A percentile compares a stretch with the other conserved stretches of the same genome.
These are phyloP conservation scores for Linnaemya vulpina DNA, from an alignment of 2,888 invertebrate genomes.

Conservation along the genomic window DNA sequence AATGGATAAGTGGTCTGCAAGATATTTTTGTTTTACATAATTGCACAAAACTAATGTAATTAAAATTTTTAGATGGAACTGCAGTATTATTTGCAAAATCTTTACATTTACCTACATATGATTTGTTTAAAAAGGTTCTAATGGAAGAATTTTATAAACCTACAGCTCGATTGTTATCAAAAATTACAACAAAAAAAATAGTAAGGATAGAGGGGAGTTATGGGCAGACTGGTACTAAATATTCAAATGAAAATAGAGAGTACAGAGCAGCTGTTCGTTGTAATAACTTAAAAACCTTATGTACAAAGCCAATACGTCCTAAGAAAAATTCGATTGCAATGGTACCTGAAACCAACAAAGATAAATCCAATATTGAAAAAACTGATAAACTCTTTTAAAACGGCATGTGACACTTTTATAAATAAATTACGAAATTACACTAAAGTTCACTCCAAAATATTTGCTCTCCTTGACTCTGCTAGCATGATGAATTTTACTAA, in stretches of 20 bases:
- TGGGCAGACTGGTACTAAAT: neutral
- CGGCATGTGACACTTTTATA: no score
- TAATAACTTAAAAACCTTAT: conserved; percentile 2
- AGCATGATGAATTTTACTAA: neutral
- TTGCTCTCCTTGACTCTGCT: no score
- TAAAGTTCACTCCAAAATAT: no score
- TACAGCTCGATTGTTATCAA: neutral
- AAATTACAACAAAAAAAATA: neutral
- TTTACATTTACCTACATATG: neutral
- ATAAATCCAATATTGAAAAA: neutral
- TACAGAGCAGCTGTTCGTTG: conserved; percentile 5
- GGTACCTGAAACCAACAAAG: neutral
- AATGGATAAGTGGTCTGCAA: conserved; percentile 23
- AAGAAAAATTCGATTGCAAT: conserved; percentile 2
- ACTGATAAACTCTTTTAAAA: no score
- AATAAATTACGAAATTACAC: no score
- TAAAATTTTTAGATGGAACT: conserved; percentile 8
- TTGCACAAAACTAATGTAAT: conserved; percentile 8
- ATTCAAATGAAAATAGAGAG: neutral
- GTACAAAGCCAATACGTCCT: conserved; percentile 1
- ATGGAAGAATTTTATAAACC: neutral
- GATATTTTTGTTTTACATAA: conserved; percentile 17
- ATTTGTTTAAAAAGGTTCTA: neutral
- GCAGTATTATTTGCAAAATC: conserved; percentile 12
- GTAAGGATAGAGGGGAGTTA: neutral